These are phyloP conservation scores for Chrysodeixis includens DNA, from an alignment of 2,888 invertebrate species.

Conservation along the genomic window DNA sequence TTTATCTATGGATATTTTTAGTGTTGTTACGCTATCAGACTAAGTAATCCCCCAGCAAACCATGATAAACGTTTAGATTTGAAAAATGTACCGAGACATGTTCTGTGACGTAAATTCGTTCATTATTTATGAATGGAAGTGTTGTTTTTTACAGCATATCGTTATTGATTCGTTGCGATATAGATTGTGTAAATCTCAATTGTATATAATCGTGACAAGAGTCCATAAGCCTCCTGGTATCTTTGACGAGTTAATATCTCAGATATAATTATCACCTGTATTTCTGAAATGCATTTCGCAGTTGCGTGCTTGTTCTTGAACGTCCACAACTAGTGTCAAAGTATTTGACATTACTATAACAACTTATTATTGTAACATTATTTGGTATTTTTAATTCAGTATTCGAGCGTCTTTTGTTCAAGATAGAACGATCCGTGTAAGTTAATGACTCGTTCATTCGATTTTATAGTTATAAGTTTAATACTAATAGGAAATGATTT, in stretches of 20 bases:
- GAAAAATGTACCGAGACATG: slow-evolving; percentile 9
- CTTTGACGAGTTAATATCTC: slow-evolving; percentile 12
- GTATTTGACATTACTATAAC: too few relatives aligned
- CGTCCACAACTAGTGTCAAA: neutral
- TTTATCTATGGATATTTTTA: slow-evolving; percentile 38
- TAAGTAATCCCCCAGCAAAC: slow-evolving; percentile 39
- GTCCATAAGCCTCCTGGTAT: slow-evolving; percentile 25
- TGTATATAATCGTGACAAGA: slow-evolving; percentile 52
- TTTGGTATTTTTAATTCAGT: too few relatives aligned
- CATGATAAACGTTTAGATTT: slow-evolving; percentile 31
- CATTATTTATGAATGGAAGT: slow-evolving; percentile 64
- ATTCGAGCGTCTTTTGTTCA: too few relatives aligned
- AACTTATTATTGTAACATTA: too few relatives aligned
- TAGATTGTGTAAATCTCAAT: slow-evolving; percentile 57
- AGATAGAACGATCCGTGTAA: too few relatives aligned
- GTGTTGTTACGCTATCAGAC: slow-evolving; percentile 23
- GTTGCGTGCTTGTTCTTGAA: slow-evolving; percentile 28
- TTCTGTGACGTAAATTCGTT: slow-evolving; percentile 26
- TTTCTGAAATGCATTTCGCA: slow-evolving; percentile 30
- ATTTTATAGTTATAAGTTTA: too few relatives aligned
- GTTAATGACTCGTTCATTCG: too few relatives aligned
- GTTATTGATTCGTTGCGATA: slow-evolving; percentile 50
- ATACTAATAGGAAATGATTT: too few relatives aligned
- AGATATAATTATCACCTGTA: slow-evolving; percentile 26
- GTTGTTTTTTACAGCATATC: slow-evolving; percentile 54